Conservation (phyloP, 2,888 invertebrate genomes). For the Anorthoa munda region DNA sequence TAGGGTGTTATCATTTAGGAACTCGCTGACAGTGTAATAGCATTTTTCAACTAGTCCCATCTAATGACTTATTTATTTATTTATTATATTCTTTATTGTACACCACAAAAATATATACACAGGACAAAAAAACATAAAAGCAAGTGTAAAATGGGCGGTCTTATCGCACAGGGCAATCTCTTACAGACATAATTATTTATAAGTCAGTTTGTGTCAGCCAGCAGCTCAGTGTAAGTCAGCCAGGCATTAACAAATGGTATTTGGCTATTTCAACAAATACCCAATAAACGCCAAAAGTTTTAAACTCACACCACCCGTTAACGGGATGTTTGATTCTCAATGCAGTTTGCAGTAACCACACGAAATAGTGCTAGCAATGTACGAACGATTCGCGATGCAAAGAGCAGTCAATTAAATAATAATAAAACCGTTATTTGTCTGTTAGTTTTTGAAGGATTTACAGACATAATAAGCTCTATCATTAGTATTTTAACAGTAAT, state of each 20-base stretch:
- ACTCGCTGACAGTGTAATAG: too few relatives aligned
- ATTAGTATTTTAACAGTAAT: conserved; percentile 13
- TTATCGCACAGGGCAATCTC: too few relatives aligned
- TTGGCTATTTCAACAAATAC: neutral
- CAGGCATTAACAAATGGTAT: neutral
- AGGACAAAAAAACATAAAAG: too few relatives aligned
- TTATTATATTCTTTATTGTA: too few relatives aligned
- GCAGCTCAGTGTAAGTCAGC: too few relatives aligned
- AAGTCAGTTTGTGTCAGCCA: too few relatives aligned
- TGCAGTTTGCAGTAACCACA: conserved; percentile 70
- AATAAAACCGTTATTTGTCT: conserved; percentile 35
- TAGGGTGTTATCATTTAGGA: too few relatives aligned
- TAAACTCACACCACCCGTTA: conserved; percentile 66
- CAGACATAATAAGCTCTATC: conserved; percentile 18
- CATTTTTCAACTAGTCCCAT: too few relatives aligned
- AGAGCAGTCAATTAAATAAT: conserved; percentile 30
- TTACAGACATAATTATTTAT: too few relatives aligned
- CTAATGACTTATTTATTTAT: too few relatives aligned
- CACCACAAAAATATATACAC: too few relatives aligned
- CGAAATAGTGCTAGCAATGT: conserved; percentile 69
- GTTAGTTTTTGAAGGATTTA: conserved; percentile 17
- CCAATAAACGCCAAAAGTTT: conserved; percentile 48
- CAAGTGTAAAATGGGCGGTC: too few relatives aligned
- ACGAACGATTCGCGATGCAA: conserved; percentile 29
- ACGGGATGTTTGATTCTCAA: conserved; percentile 70